phyloP scores from a whole-genome alignment of 2,888 invertebrate species.

The Xylophagus ater region DNA sequence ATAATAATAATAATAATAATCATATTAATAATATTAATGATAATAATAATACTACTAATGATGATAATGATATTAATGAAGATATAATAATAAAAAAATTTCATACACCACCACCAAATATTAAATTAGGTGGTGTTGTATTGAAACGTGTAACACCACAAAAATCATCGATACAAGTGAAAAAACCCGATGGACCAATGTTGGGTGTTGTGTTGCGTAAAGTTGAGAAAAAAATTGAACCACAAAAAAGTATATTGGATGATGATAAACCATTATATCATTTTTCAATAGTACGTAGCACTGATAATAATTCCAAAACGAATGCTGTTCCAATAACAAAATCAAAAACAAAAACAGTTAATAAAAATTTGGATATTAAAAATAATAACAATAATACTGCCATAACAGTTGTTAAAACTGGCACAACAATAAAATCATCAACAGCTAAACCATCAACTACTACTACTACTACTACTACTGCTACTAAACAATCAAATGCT shows the following conservation, averaged over 20 bases:
- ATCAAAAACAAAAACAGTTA: background rate
- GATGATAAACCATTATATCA: conserved; percentile 37
- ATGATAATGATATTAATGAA: conserved; percentile 16
- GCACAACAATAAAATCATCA: background rate
- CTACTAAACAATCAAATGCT: conserved; percentile 2
- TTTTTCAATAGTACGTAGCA: conserved; percentile 34
- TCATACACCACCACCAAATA: conserved; percentile 32
- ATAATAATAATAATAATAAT: too few relatives aligned
- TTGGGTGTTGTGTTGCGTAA: conserved; percentile 36
- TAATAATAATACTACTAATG: conserved; percentile 16
- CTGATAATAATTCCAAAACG: conserved; percentile 21
- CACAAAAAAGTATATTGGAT: conserved; percentile 35
- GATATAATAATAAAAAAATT: conserved; percentile 20
- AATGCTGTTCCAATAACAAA: conserved; percentile 21
- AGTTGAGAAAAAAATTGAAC: conserved; percentile 33
- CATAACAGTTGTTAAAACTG: background rate
- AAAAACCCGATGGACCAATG: conserved; percentile 33
- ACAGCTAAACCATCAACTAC: background rate
- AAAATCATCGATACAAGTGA: conserved; percentile 29
- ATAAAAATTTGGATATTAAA: too few relatives aligned
- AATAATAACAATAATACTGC: conserved; percentile 1
- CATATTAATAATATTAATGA: conserved; percentile 15
- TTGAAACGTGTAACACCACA: conserved; percentile 34
- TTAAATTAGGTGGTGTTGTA: conserved; percentile 33
- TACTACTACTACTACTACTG: conserved; percentile 6